These are phyloP conservation scores for Psylliodes chrysocephalus DNA, from an alignment of 2,888 invertebrate species.

Conservation along the genomic window DNA sequence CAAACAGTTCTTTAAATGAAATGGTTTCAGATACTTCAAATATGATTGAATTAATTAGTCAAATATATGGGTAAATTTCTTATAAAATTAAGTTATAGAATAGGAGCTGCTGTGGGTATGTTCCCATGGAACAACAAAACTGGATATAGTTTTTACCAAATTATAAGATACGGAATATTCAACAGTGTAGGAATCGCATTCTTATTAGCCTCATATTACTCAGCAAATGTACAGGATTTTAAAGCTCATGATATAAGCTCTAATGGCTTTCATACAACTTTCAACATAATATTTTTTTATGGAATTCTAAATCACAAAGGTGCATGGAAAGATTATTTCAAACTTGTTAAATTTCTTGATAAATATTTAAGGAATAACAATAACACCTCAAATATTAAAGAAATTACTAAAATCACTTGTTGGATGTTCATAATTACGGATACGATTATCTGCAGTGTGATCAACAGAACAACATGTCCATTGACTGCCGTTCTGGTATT, in stretches of 20 bases:
- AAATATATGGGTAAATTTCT: constrained; percentile 10
- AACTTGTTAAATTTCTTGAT: not conserved
- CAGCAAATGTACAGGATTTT: not conserved
- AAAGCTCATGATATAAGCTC: not conserved
- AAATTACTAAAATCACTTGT: not conserved
- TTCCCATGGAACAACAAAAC: not conserved
- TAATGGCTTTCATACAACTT: not conserved
- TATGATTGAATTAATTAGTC: too few relatives aligned
- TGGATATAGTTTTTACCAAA: not conserved
- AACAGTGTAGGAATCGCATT: not conserved
- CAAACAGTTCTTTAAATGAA: too few relatives aligned
- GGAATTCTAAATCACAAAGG: not conserved
- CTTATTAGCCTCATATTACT: not conserved
- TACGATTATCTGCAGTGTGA: too few relatives aligned
- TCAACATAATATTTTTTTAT: not conserved
- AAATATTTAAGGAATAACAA: not conserved
- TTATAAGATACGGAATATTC: not conserved
- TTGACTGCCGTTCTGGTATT: not conserved
- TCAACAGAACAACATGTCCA: too few relatives aligned
- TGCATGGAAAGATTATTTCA: not conserved
- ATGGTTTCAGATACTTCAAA: too few relatives aligned
- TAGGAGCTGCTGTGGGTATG: not conserved
- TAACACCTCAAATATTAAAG: not conserved
- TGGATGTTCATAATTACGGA: not conserved
- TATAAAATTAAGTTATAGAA: constrained; percentile 8